Base-by-base conservation (phyloP, 2,113 vertebrate genomes). In the Gopherus evgoodei region DNA sequence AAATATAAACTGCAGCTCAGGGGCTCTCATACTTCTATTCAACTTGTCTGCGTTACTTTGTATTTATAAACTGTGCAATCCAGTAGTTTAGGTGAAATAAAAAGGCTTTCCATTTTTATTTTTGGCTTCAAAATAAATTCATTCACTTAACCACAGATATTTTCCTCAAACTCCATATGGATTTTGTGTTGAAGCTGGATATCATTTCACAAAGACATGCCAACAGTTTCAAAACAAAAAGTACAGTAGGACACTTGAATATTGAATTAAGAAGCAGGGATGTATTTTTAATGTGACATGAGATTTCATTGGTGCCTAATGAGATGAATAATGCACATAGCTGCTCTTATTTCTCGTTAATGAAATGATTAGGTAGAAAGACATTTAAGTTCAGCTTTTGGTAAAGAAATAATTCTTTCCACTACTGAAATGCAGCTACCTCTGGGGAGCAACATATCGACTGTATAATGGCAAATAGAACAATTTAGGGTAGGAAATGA, bases 121-220 rank as follows among this genome's bases (percentile, higher is more conserved):
- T 95, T 62, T 6, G 52, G 21, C 13, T 93, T 87, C 49, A 87
- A 95, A 97, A 93, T 94, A 90, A 97, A 95, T 14, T 14, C 9
- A 49, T 25, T 90, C 27, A 82, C 42, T 81, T 91, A 83, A 79
- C 91, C 82, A 84, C 84, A 89, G 13, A 52, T 89, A 84, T 92
- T 95, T 88, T 13, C 57, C 9, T 90, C 42, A 86, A 79, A 50
- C 29, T 89, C 5, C 62, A 13, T 80, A 44, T 86, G 25, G 2
- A 83, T 86, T 50, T 93, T 88, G 14, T 53, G 19, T 57, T 78
- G 44, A 86, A 75, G 84, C 31, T 72, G 6, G 1, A 11, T 65
- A 35, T 44, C 17, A 72, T 90, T 93, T 21, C 19, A 92, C 17
- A 88, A 75, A 86, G 65, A 3, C 47, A 79, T 38, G 24, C 59